These are phyloP conservation scores for Cassiopea andromeda DNA, from an alignment of 30 jellyfish, hydroid and myxozoan genomes.

Conservation along the genomic window DNA sequence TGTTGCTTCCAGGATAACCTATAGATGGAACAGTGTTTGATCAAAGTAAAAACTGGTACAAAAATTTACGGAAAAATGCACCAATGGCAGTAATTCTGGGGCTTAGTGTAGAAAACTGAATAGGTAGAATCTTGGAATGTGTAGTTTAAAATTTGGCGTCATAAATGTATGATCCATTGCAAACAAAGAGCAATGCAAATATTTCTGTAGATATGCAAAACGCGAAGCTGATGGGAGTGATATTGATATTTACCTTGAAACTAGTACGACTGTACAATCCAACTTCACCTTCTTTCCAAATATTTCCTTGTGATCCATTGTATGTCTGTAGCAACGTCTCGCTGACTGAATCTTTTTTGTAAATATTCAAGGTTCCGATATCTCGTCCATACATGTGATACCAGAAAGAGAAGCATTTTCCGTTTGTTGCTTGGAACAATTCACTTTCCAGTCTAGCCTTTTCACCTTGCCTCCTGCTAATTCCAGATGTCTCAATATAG, in stretches of 20 bases:
- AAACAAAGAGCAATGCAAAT: no score
- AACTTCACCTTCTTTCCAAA: conserved; percentile 96
- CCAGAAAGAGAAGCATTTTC: conserved; percentile 92
- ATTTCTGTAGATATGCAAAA: no score
- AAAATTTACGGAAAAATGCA: no score
- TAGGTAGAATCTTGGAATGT: no score
- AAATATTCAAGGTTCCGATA: conserved; percentile 84
- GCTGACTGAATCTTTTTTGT: conserved; percentile 40
- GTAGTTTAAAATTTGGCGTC: no score
- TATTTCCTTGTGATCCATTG: conserved; percentile 90
- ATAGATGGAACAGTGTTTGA: not conserved
- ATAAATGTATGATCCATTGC: no score
- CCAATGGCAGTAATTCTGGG: no score
- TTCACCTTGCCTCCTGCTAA: conserved; percentile 68
- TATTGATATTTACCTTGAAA: conserved; percentile 44
- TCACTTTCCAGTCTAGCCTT: conserved; percentile 91
- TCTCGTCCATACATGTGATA: conserved; percentile 93
- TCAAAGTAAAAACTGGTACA: no score
- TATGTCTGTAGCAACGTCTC: conserved; percentile 41
- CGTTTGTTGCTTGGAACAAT: conserved; percentile 78
- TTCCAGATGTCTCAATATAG: conserved; percentile 91
- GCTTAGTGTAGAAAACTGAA: no score
- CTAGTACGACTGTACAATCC: conserved; percentile 81
- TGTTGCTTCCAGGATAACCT: conserved; percentile 90
- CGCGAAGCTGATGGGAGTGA: not conserved